Conservation (phyloP, 2,113 vertebrate genomes). For the Pomatorhinus ruficollis region DNA sequence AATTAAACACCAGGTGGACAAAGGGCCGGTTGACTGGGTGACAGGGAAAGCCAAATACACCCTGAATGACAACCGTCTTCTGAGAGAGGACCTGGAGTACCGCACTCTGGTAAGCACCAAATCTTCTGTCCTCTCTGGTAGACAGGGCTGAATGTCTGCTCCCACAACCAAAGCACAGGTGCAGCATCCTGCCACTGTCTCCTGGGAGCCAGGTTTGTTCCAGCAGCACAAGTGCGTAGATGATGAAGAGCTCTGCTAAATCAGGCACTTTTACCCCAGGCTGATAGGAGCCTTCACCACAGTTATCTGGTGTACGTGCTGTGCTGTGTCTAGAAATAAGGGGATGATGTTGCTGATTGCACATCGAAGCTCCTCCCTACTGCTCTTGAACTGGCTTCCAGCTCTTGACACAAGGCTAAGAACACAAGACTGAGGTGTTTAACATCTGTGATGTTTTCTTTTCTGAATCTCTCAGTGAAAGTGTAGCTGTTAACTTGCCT, state of each 20-base stretch:
- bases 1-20: conserved; percentile 98
- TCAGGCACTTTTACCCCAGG: not conserved
- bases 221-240: not conserved
- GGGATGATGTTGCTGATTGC: not conserved
- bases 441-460: not conserved
- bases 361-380: not conserved
- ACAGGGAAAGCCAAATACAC: conserved; percentile 97
- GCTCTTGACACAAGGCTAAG: not conserved
- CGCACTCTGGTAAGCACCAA: conserved; percentile 85
- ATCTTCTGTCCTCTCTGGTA: not conserved
- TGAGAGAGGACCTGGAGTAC: conserved; percentile 95
- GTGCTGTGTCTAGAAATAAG: not conserved
- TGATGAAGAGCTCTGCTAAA: not conserved
- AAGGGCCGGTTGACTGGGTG: conserved; percentile 95
- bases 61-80: conserved; percentile 93
- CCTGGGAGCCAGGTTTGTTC: not conserved
- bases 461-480: not conserved
- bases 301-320: not conserved
- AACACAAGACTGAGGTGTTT: not conserved
- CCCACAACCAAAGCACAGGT: not conserved
- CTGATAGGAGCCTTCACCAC: not conserved
- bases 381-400: not conserved
- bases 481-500: not conserved
- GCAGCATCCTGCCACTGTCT: not conserved
- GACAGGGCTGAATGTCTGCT: not conserved